Evolutionary conservation across 2,113 vertebrate species (phyloP).

Genomic region (Suncus etruscus): DNA sequence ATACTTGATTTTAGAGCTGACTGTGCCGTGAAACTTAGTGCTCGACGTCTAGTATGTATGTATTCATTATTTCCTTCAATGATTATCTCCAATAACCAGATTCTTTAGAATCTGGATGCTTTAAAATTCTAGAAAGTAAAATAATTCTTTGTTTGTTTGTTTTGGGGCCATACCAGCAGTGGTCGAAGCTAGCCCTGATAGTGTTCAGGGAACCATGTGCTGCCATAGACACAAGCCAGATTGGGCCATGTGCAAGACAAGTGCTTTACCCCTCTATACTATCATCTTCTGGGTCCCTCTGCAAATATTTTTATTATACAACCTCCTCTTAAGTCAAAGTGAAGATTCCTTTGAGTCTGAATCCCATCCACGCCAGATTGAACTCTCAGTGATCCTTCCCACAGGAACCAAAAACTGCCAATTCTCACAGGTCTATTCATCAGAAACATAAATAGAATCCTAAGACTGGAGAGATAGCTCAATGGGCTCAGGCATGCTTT

Average conservation of each 20-base stretch:
- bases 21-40: no score
- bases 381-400: not conserved
- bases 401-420: conserved; percentile 50
- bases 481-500: no score
- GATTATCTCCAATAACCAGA: conserved; percentile 3
- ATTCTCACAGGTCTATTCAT: conserved; percentile 43
- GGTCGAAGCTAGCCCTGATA: no score
- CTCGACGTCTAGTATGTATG: no score
- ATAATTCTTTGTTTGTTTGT: not conserved
- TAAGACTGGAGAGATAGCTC: not conserved
- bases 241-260: no score
- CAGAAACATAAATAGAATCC: conserved; percentile 48
- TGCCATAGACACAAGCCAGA: no score
- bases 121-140: conserved; percentile 59
- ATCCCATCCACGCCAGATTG: not conserved
- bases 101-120: conserved; percentile 4
- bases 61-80: no score
- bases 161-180: no score
- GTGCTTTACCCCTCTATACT: no score
- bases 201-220: no score
- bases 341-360: conserved; percentile 40
- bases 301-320: conserved; percentile 60
- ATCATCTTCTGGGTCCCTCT: not conserved
- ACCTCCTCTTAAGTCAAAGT: conserved; percentile 48
- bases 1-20: not conserved